phyloP scores from a whole-genome alignment of 2,797 vertebrate species.

The Parauchenoglanis ngamensis region DNA sequence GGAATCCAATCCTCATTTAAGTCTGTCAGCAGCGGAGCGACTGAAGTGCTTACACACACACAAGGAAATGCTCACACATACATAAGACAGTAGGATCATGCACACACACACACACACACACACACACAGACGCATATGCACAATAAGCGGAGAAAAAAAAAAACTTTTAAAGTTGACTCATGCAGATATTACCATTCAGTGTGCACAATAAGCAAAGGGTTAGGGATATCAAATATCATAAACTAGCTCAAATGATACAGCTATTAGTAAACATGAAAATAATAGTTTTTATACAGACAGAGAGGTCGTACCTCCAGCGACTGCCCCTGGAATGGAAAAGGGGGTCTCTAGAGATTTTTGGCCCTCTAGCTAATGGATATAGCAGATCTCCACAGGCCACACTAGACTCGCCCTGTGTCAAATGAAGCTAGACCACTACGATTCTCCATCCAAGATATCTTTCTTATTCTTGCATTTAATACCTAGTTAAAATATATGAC shows the following conservation, averaged over 20 bases:
- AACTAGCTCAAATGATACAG: neutral
- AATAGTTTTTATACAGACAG: neutral
- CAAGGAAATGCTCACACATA: constrained; percentile 30
- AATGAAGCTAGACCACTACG: constrained; percentile 58
- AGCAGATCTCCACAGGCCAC: constrained; percentile 65
- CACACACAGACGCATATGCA: neutral
- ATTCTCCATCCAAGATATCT: constrained; percentile 47
- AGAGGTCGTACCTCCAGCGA: neutral
- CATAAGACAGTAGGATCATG: constrained; percentile 9
- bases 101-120: neutral
- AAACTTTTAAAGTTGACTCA: neutral
- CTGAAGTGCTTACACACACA: constrained; percentile 44
- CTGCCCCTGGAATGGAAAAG: constrained; percentile 13
- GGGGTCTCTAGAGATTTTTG: constrained; percentile 20
- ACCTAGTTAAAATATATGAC: constrained; percentile 52
- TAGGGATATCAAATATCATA: neutral
- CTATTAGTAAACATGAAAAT: neutral
- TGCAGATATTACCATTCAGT: neutral
- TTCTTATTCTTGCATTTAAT: constrained; percentile 57
- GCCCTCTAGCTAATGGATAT: constrained; percentile 65
- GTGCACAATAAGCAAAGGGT: neutral
- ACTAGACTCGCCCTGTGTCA: constrained; percentile 66
- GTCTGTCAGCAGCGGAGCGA: constrained; percentile 62
- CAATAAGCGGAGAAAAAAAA: neutral
- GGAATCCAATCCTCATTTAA: constrained; percentile 76